Conservation (phyloP, 2,797 vertebrate genomes). For the Oreochromis mossambicus region DNA sequence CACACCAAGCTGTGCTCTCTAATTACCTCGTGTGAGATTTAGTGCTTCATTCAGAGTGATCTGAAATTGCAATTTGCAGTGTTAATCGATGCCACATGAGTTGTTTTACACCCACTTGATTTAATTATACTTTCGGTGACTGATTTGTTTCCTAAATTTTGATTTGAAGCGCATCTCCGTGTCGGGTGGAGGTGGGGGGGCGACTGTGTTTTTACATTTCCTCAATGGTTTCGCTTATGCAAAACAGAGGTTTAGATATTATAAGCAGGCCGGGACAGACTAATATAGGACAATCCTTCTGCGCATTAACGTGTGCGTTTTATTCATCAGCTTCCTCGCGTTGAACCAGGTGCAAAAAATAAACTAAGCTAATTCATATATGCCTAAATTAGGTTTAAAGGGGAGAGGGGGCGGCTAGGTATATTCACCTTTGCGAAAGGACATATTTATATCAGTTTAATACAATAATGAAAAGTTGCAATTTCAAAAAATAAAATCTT, state of each 20-base stretch:
- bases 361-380: background rate
- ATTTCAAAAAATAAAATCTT: background rate
- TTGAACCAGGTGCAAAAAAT: background rate
- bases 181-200: background rate
- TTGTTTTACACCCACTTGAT: conserved; percentile 3
- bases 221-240: background rate
- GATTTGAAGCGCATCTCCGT: background rate
- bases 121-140: conserved; percentile 14
- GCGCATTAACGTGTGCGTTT: background rate
- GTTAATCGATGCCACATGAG: conserved; percentile 22
- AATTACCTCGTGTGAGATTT: conserved; percentile 10
- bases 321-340: background rate
- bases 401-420: background rate
- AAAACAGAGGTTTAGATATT: background rate
- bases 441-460: background rate
- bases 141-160: background rate
- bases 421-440: background rate
- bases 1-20: conserved; percentile 12
- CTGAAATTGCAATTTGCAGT: conserved; percentile 8
- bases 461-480: background rate
- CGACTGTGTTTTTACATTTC: background rate
- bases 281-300: background rate
- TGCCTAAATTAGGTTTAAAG: background rate
- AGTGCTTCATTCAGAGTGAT: conserved; percentile 1
- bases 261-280: background rate